Evolutionary conservation across 2,888 invertebrate genomes (phyloP), one percentile per base, ranked within the genome.

Genomic region (Laspeyria flexula): DNA sequence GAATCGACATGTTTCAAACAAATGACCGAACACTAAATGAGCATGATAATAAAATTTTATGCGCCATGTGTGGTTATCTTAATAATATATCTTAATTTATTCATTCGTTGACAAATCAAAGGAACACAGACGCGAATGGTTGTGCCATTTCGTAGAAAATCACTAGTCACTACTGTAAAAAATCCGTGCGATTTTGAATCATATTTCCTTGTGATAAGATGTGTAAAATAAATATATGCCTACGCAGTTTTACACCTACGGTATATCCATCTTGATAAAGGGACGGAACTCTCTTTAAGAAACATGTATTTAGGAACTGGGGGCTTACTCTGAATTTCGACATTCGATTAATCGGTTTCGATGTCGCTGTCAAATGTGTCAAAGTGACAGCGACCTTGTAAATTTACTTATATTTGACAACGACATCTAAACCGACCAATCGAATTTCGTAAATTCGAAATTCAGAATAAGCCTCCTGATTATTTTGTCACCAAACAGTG

Each of bases 241-340:
- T 29, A 67, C 67, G 42, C 46, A 29, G 15, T 40, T 43, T 3
- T 11, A 21, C 53, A 18, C 58, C 46, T 47, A 62, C 63, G 34
- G 15, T 3, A 5, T 5, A 2, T 30, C 11, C n/a, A n/a, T n/a
- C n/a, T n/a, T n/a, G n/a, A 3, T 21, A 21, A 21, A 21, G 21
- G 21, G 21, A 21, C 21, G 21, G 3, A 21, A n/a, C n/a, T n/a
- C n/a, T n/a, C n/a, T n/a, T n/a, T n/a, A n/a, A n/a, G n/a, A n/a
- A n/a, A n/a, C n/a, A n/a, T n/a, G n/a, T n/a, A n/a, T n/a, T n/a
- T n/a, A n/a, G n/a, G n/a, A n/a, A n/a, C n/a, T n/a, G n/a, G n/a
- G n/a, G n/a, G n/a, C n/a, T n/a, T n/a, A n/a, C n/a, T n/a, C n/a
- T n/a, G n/a, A n/a, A n/a, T n/a, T n/a, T n/a, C n/a, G n/a, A n/a